A percentile compares a stretch with the other conserved stretches of the same genome.
These are phyloP conservation scores for Brachypteracias leptosomus DNA, from an alignment of 2,113 vertebrate species.

Conservation along the genomic window DNA sequence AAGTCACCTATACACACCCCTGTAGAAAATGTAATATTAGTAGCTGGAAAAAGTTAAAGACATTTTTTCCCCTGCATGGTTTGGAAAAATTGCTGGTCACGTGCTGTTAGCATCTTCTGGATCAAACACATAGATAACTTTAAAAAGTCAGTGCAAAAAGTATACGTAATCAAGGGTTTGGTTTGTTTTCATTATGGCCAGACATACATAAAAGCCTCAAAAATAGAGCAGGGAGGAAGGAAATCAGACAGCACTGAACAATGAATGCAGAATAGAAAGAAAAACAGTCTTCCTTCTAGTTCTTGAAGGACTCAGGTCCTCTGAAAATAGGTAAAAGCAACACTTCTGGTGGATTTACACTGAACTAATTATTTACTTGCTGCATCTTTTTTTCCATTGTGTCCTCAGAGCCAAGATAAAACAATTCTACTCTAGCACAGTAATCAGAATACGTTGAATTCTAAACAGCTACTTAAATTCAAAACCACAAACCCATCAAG, in stretches of 20 bases:
- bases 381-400: neutral
- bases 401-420: neutral
- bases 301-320: neutral
- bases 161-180: neutral
- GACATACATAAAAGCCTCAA: neutral
- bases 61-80: neutral
- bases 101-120: accelerated
- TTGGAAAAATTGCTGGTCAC: neutral
- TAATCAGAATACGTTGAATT: neutral
- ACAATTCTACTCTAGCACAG: neutral
- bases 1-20: neutral
- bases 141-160: neutral
- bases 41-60: neutral
- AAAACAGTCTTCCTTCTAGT: neutral
- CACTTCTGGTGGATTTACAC: neutral
- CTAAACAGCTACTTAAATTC: neutral
- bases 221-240: neutral
- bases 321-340: neutral
- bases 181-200: neutral
- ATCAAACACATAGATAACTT: neutral
- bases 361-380: neutral
- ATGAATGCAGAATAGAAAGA: neutral
- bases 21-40: neutral
- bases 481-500: neutral
- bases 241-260: neutral